phyloP scores from a whole-genome alignment of 2,797 vertebrate genomes.

The Psittacula derbiana region DNA sequence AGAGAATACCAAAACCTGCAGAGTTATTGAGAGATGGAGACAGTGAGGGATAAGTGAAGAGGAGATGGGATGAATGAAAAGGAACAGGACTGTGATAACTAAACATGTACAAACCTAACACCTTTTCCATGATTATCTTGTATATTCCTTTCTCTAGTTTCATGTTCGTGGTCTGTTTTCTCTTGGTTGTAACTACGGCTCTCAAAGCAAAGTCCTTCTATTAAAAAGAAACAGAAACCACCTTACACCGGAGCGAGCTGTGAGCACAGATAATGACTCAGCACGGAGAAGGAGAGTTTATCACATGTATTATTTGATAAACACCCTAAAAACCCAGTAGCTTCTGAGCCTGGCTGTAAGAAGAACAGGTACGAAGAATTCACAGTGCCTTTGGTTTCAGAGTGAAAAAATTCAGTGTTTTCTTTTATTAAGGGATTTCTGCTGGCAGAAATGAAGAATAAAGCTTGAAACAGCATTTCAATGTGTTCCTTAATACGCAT shows the following conservation, averaged over 20 bases:
- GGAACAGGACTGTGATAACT: background rate
- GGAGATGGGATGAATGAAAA: background rate
- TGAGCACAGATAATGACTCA: background rate
- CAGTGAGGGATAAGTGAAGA: background rate
- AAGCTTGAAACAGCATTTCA: constrained; percentile 73
- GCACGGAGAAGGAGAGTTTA: background rate
- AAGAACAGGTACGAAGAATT: constrained; percentile 2
- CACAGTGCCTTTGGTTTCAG: constrained; percentile 19
- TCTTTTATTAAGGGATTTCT: constrained; percentile 59
- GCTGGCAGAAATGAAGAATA: constrained; percentile 49
- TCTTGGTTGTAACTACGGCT: background rate
- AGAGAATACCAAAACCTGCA: background rate
- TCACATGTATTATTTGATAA: background rate
- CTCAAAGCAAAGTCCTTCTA: background rate
- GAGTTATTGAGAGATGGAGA: background rate
- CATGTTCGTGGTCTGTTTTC: background rate
- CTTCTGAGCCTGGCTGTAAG: background rate
- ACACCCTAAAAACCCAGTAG: background rate
- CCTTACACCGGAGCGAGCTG: background rate
- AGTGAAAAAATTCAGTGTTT: constrained; percentile 24
- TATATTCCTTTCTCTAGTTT: background rate
- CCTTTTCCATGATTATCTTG: background rate
- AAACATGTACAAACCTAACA: background rate
- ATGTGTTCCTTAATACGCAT: constrained; percentile 71
- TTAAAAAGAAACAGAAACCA: background rate